phyloP scores from a whole-genome alignment of 1,140 invertebrate species.

The Steinernema feltiae region DNA sequence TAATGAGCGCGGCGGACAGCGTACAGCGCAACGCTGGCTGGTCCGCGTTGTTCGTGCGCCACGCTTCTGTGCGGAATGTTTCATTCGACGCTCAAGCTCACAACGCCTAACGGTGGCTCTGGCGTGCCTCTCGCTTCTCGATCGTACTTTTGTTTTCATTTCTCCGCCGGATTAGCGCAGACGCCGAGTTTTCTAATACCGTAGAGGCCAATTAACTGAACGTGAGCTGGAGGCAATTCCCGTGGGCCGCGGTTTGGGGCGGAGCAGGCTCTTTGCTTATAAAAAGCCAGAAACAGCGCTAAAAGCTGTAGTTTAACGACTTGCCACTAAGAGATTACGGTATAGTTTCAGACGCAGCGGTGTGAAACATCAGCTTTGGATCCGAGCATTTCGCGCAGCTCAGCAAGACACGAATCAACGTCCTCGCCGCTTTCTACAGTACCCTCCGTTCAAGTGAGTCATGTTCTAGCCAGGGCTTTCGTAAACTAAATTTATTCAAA shows the following conservation, averaged over 20 bases:
- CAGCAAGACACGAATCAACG: neutral
- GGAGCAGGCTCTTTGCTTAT: neutral
- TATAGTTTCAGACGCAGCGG: constrained; percentile 4
- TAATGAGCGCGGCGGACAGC: no score
- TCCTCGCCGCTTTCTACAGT: neutral
- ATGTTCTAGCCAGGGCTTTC: neutral
- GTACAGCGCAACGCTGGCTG: neutral
- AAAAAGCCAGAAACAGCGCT: no score
- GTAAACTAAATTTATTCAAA: neutral
- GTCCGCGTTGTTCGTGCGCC: neutral
- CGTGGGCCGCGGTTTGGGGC: neutral
- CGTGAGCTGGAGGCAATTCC: no score
- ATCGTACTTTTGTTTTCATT: neutral
- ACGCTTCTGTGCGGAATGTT: neutral
- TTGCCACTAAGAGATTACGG: neutral
- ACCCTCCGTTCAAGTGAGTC: neutral
- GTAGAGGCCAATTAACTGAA: no score
- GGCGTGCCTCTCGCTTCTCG: neutral
- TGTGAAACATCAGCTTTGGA: neutral
- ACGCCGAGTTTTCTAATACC: no score
- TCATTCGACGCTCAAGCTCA: no score
- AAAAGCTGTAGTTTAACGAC: neutral
- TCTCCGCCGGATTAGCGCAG: neutral
- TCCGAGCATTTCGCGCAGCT: neutral
- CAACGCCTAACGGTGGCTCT: neutral